Conservation (phyloP, 2,888 invertebrate genomes). For the Stenodema calcarata region DNA sequence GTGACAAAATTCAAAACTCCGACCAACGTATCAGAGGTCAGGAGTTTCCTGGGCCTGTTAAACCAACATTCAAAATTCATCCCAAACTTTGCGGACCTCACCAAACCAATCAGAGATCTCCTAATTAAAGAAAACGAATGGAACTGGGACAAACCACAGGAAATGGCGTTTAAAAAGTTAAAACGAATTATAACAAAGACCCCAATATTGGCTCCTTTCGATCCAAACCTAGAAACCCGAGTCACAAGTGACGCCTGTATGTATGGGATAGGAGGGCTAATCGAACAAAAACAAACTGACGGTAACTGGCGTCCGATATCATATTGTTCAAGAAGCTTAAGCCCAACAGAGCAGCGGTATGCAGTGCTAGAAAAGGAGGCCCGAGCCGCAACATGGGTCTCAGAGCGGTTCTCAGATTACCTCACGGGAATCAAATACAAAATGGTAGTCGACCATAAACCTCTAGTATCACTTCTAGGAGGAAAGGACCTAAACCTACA, state of each 20-base stretch:
- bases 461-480: conserved; percentile 9
- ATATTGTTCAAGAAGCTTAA: conserved; percentile 26
- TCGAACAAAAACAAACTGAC: conserved; percentile 36
- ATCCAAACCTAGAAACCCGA: conserved; percentile 16
- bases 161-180: conserved; percentile 45
- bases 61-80: conserved; percentile 45
- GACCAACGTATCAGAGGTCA: neutral
- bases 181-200: conserved; percentile 25
- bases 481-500: neutral
- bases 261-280: conserved; percentile 32
- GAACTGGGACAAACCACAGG: conserved; percentile 46
- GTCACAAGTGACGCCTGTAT: conserved; percentile 1
- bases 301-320: neutral
- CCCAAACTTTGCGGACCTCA: conserved; percentile 22
- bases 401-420: conserved; percentile 4
- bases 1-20: neutral
- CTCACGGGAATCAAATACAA: conserved; percentile 20
- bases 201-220: conserved; percentile 18
- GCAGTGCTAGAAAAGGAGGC: conserved; percentile 37
- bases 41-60: conserved; percentile 22
- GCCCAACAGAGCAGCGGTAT: conserved; percentile 13
- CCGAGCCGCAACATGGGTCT: conserved; percentile 24
- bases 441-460: conserved; percentile 37
- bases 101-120: conserved; percentile 46
- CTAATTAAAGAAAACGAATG: conserved; percentile 37